Conservation (phyloP, 2,113 vertebrate species). For the Xiphophorus hellerii region DNA sequence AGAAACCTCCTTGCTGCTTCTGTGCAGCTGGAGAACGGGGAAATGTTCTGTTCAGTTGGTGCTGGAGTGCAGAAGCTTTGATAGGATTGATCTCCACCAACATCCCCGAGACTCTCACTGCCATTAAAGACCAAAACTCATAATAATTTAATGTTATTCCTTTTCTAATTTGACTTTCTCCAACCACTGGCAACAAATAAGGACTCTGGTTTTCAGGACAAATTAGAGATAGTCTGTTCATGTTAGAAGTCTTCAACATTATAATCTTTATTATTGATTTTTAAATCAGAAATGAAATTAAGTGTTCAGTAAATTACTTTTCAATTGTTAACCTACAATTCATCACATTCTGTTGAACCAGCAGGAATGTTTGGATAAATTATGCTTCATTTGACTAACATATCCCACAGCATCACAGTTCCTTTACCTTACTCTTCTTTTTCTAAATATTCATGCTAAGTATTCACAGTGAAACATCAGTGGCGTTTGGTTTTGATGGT, state of each 20-base stretch:
- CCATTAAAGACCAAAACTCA: slow-evolving; percentile 45
- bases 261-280: not conserved
- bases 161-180: slow-evolving; percentile 34
- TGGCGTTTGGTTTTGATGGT: no score
- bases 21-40: slow-evolving; percentile 83
- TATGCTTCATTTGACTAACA: not conserved
- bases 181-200: slow-evolving; percentile 46
- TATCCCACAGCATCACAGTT: not conserved
- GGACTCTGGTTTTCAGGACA: slow-evolving; percentile 30
- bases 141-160: slow-evolving; percentile 48
- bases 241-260: slow-evolving; percentile 2
- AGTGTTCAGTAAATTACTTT: not conserved
- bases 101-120: slow-evolving; percentile 30
- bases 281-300: slow-evolving; percentile 7
- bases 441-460: no score
- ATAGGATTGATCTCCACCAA: slow-evolving; percentile 51
- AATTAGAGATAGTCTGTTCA: slow-evolving; percentile 36
- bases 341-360: not conserved
- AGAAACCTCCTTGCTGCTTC: slow-evolving; percentile 91
- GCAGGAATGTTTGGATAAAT: not conserved
- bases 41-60: slow-evolving; percentile 46
- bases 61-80: slow-evolving; percentile 21
- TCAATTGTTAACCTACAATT: not conserved
- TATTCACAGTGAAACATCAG: no score
- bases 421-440: no score